Evolutionary conservation across 2,888 invertebrate species (phyloP), one percentile per base, ranked within the genome.

Genomic region (Saturnia japonica): DNA sequence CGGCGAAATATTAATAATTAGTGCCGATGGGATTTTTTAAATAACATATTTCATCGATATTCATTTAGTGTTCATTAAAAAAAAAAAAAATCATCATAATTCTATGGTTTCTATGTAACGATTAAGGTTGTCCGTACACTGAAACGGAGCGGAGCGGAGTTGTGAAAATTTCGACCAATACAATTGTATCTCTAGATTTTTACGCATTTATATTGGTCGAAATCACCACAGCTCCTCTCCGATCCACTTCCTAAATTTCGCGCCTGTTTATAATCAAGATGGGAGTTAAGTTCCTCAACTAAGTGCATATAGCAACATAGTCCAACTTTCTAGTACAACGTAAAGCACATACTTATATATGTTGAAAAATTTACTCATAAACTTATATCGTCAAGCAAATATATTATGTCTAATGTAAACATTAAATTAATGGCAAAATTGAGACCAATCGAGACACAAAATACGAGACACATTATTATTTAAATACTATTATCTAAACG

Each of bases 351-450:
- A 54, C n/a, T 22, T 22, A 54, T 54, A 28, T 28, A 60, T 14
- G 28, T 28, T 60, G 8, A 25, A 51, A 51, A 51, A 14, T 28
- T 14, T 28, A 60, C 57, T 28, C 4, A 9, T 54, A 54, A 57
- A 51, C 6, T 28, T 0, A 14, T 25, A 25, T 28, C 7, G 12
- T 54, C 22, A 54, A 22, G n/a, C 25, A 6, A 14, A 14, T 14
- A 14, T 25, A n/a, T n/a, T n/a, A 28, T 28, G n/a, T 54, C 54
- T 60, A 12, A 60, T 25, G 57, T 14, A 25, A 57, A 25, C 9
- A 60, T 60, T 60, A 14, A 25, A 25, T 25, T 60, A 60, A 60
- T 60, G 57, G 57, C 57, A 60, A 60, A 60, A 14, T 60, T 60
- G 57, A 60, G 57, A 60, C 57, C 57, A 60, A 60, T 28, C 14